These are phyloP conservation scores for Numida meleagris DNA, from an alignment of 2,113 vertebrate genomes.

Conservation along the genomic window DNA sequence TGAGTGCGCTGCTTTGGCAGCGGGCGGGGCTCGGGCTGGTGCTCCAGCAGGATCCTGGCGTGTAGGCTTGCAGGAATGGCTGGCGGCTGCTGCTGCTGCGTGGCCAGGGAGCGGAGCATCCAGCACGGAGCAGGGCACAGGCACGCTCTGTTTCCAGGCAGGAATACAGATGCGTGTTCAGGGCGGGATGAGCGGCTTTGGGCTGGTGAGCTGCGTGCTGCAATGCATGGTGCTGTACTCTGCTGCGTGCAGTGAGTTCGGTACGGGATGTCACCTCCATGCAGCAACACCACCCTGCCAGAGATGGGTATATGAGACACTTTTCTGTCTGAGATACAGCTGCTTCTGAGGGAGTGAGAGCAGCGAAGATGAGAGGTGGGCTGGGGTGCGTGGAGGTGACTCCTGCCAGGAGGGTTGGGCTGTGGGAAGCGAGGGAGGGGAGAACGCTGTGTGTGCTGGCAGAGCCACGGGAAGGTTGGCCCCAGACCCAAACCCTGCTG, in stretches of 20 bases:
- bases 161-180: neutral
- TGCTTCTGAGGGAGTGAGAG: neutral
- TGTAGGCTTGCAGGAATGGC: too few relatives aligned
- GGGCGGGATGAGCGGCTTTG: neutral
- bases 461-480: neutral
- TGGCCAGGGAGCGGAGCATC: neutral
- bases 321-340: neutral
- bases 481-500: rapidly evolving
- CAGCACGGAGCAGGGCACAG: rapidly evolving
- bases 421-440: rapidly evolving
- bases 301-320: rapidly evolving
- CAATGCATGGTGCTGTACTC: rapidly evolving
- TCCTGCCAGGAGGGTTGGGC: rapidly evolving
- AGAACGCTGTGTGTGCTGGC: rapidly evolving
- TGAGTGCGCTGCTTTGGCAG: too few relatives aligned
- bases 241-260: neutral
- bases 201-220: too few relatives aligned
- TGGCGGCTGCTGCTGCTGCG: too few relatives aligned
- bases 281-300: neutral
- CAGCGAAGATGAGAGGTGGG: neutral
- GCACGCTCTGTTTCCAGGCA: rapidly evolving
- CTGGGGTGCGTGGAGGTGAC: rapidly evolving
- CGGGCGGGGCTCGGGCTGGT: too few relatives aligned
- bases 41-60: too few relatives aligned
- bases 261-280: neutral